Percentiles rank a stretch among this genome's conserved stretches.
Evolutionary conservation across 2,888 invertebrate species (phyloP).

Genomic region (Autographa gamma): DNA sequence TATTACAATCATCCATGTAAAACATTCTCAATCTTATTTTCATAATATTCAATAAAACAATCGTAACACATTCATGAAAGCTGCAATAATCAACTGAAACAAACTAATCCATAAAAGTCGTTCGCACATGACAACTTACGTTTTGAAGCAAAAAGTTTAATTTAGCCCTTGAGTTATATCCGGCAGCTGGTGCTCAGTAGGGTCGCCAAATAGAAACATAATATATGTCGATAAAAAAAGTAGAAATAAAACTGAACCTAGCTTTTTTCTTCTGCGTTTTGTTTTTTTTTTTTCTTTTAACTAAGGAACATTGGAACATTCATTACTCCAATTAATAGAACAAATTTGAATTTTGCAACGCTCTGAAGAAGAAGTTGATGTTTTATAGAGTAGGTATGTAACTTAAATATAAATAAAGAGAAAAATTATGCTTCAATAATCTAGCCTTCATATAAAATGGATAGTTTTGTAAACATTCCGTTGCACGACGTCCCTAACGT

Average conservation of each 20-base stretch:
- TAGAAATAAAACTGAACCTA: too few relatives aligned
- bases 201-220: constrained; percentile 41
- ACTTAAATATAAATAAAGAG: too few relatives aligned
- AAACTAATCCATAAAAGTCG: constrained; percentile 73
- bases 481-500: constrained; percentile 44
- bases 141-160: constrained; percentile 79
- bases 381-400: too few relatives aligned
- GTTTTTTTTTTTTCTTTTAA: too few relatives aligned
- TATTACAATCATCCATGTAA: too few relatives aligned
- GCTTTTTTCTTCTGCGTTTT: too few relatives aligned
- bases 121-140: constrained; percentile 76
- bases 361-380: too few relatives aligned
- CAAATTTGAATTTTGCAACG: too few relatives aligned
- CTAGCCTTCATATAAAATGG: background rate
- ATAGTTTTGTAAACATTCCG: constrained; percentile 26
- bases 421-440: background rate
- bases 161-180: constrained; percentile 79
- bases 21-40: background rate
- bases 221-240: constrained; percentile 21
- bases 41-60: background rate
- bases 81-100: constrained; percentile 57
- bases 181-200: constrained; percentile 69
- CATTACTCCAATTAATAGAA: too few relatives aligned
- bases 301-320: too few relatives aligned
- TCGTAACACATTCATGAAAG: constrained; percentile 25